phyloP scores from a whole-genome alignment of 2,888 invertebrate genomes.

The Cyaniris semiargus region DNA sequence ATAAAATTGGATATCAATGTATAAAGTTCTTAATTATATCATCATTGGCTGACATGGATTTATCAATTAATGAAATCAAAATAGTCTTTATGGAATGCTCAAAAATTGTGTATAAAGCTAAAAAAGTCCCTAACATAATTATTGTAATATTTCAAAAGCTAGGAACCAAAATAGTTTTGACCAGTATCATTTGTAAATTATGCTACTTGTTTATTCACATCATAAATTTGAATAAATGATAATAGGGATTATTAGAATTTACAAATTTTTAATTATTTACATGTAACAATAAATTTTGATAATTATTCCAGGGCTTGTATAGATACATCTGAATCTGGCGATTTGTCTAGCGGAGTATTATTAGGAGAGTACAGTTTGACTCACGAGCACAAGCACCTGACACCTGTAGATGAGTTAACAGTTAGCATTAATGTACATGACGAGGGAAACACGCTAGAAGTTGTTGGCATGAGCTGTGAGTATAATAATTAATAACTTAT shows the following conservation, averaged over 20 bases:
- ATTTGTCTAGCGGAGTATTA: constrained; percentile 87
- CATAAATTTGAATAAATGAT: no score
- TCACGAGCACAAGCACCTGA: constrained; percentile 88
- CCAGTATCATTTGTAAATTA: no score
- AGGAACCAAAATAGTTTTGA: no score
- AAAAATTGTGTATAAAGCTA: no score
- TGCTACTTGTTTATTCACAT: no score
- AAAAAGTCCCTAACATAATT: no score
- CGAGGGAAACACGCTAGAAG: constrained; percentile 93
- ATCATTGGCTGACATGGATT: no score
- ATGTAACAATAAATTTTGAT: background rate
- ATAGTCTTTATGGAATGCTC: no score
- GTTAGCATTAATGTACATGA: constrained; percentile 95
- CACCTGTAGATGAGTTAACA: constrained; percentile 90
- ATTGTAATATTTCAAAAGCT: no score
- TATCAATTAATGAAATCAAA: no score
- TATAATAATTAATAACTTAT: constrained; percentile 46
- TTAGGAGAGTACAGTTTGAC: constrained; percentile 91
- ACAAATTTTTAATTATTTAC: background rate
- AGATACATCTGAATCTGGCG: constrained; percentile 91
- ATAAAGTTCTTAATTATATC: background rate
- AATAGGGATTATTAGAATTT: no score
- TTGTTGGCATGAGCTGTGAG: constrained; percentile 97
- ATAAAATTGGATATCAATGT: background rate
- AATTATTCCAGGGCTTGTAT: constrained; percentile 84